Base-by-base conservation (phyloP, 2,113 vertebrate genomes). In the Apeltes quadracus region DNA sequence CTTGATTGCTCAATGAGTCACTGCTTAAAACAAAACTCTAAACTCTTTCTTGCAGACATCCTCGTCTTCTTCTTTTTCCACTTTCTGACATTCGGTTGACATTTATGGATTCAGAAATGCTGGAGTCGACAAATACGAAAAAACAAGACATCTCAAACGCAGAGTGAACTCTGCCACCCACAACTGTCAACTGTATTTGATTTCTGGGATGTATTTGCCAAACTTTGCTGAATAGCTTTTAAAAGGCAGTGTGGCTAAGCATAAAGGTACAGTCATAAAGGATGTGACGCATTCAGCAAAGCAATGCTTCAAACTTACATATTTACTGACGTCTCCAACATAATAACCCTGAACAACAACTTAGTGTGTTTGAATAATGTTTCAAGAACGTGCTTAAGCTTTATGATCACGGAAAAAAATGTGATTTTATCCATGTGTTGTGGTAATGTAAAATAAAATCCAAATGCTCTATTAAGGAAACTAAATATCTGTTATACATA, bases 101-200 rank as follows among this genome's bases (percentile, higher is more conserved):
- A 69, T 87, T 88, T 75, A 72, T 70, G 69, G 75, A 79, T 78
- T 75, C 63, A 74, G 61, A 80, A 76, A 78, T 18, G 13, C 23
- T 82, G 44, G 20, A 79, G 55, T 44, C 41, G 75, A 65, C 62
- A 6, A 34, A 5, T 34, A 34, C 7, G 2, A 34, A 34, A 34
- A 53, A 8, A 23, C 32, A 44, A 73, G 67, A 74, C 65, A 43
- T 71, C 57, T 38, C 57, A 61, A 77, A 86, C 72, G 36, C 20
- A 83, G 78, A 66, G 66, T 76, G 69, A 87, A 82, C 59, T 64
- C 36, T 23, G 39, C 50, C 27, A 15, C 80, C 76, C 53, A 79
- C 80, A 64, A 36, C 61, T 74, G 61, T 70, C 76, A 80, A 76
- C 57, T 51, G 58, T 68, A 38, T 53, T 84, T 84, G 78, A 69